Base-by-base conservation (phyloP, 2,888 invertebrate genomes). In the Hirtodrosophila trivittata region DNA sequence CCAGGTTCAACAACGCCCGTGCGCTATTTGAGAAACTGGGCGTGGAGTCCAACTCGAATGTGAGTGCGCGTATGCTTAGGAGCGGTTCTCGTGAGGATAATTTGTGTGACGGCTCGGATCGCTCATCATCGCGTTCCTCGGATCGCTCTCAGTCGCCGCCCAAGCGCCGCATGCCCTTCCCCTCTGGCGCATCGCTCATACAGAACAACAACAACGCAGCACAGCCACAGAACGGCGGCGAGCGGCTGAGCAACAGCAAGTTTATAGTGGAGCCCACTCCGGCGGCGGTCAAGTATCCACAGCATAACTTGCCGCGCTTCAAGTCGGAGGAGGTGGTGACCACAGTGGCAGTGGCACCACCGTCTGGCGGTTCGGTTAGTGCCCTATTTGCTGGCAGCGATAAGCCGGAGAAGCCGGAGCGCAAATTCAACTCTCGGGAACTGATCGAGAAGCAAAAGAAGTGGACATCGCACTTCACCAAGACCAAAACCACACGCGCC, bases 11-110 rank as follows among this genome's bases (percentile, higher is more conserved):
- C 90, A 97, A 95, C 90, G 97, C 97, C 1, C 93, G 97, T 66
- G 97, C 97, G 35, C 92, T 97, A 55, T 97, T 97, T 90, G 97
- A 97, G 90, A 97, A 97, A 88, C 92, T 97, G 95, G 96, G 78
- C 25, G 90, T 77, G 93, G 95, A 90, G 94, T 95, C 89, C 93
- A 94, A 90, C 41, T 85, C 89, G 1, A 89, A 89, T 64, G 77
- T 91, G 18, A 89, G 89, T 66, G 86, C 70, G 2, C 89, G 91
- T 55, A 82, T 90, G 66, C 65, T 90, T 65, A 86, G 91, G 57
- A 91, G 91, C 26, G 88, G 89, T 7, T 91, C 91, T 26, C 89
- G 90, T 14, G 91, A 91, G 75, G 91, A 91, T 73, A 91, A 90
- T 74, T 71, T 91, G 0, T 89, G 88, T 54, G 90, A 89, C 54